Conservation (phyloP, 2,113 vertebrate genomes). For the Seriola quinqueradiata region DNA sequence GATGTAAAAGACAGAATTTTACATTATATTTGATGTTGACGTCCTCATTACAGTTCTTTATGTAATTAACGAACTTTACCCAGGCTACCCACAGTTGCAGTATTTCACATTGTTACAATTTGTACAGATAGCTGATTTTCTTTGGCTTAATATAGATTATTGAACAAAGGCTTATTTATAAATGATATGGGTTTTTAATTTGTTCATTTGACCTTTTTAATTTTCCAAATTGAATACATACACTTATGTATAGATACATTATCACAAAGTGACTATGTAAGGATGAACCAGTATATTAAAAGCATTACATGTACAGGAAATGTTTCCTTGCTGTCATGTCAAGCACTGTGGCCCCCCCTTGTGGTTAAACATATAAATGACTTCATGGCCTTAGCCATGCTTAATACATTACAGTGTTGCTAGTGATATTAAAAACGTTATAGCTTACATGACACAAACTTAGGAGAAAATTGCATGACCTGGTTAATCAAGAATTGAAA, state of each 20-base stretch:
- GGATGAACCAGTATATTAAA: neutral
- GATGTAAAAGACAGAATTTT: neutral
- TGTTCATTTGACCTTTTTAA: neutral
- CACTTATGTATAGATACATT: neutral
- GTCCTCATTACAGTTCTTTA: neutral
- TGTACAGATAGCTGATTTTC: no score
- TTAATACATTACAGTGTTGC: neutral
- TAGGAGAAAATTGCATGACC: neutral
- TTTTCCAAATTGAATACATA: no score
- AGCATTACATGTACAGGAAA: neutral
- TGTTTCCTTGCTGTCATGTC: constrained; percentile 7
- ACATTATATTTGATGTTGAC: neutral
- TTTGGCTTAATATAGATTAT: neutral
- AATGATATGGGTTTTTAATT: neutral
- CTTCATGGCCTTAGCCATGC: neutral
- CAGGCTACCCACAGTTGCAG: no score
- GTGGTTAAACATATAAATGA: constrained; percentile 63
- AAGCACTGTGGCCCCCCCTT: constrained; percentile 54
- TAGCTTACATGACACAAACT: neutral
- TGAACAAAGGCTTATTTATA: neutral
- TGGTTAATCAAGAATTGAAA: neutral
- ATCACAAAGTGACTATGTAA: neutral
- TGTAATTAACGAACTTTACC: neutral
- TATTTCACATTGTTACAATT: no score
- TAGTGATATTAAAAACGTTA: neutral